Conservation (phyloP, 2,888 invertebrate species). For the Leptura quadrifasciata region DNA sequence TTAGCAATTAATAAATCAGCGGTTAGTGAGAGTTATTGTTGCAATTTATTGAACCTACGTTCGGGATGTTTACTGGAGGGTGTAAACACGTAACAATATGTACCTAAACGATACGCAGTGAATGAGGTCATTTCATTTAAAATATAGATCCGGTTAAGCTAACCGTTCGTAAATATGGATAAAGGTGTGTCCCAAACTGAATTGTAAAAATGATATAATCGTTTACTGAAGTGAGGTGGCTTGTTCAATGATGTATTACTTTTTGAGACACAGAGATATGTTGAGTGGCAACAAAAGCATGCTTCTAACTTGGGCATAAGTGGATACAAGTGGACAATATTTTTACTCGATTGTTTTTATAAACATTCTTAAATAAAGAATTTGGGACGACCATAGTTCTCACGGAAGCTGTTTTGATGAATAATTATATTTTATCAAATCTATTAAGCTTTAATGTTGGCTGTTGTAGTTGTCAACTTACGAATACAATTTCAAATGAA, state of each 20-base stretch:
- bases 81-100: no score
- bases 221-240: neutral
- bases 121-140: neutral
- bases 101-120: no score
- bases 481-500: no score
- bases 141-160: neutral
- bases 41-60: no score
- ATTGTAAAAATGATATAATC: neutral
- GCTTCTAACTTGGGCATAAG: neutral
- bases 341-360: constrained; percentile 1
- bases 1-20: no score
- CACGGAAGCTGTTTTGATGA: neutral
- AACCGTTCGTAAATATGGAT: neutral
- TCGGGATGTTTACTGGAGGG: no score
- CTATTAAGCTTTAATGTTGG: no score
- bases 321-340: constrained; percentile 4
- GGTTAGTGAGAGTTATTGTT: no score
- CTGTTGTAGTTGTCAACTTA: no score
- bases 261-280: neutral
- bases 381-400: neutral
- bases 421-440: neutral
- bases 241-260: constrained; percentile 1
- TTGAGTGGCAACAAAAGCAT: neutral
- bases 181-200: neutral
- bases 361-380: neutral